Percentiles rank a stretch among this genome's conserved stretches.
Conservation (phyloP, 2,888 invertebrate species). For the Thymelicus acteon region DNA sequence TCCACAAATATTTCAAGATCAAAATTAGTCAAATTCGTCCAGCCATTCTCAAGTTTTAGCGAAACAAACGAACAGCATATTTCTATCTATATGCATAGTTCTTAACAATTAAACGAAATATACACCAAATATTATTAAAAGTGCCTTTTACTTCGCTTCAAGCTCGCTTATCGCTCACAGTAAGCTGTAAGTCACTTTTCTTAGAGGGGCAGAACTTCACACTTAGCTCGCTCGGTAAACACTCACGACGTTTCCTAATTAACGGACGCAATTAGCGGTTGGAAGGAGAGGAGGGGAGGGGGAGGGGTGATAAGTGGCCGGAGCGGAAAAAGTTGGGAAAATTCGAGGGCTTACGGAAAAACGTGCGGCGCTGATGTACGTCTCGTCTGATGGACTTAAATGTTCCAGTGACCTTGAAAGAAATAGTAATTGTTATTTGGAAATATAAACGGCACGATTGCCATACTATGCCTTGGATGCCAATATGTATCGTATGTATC, state of each 20-base stretch:
- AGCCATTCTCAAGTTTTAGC: no score
- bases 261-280: slow-evolving; percentile 85
- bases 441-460: not conserved
- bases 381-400: slow-evolving; percentile 22
- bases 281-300: slow-evolving; percentile 69
- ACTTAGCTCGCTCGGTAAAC: slow-evolving; percentile 83
- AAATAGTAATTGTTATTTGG: not conserved
- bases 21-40: no score
- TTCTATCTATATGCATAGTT: no score
- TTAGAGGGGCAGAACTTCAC: slow-evolving; percentile 79
- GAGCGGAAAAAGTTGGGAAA: slow-evolving; percentile 79
- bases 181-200: slow-evolving; percentile 1
- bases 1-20: no score
- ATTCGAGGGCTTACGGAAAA: slow-evolving; percentile 62
- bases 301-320: slow-evolving; percentile 72
- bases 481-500: no score
- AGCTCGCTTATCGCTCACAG: not conserved
- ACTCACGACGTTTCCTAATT: slow-evolving; percentile 85
- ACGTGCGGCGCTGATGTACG: slow-evolving; percentile 38
- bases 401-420: slow-evolving; percentile 21
- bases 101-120: no score
- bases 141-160: not conserved
- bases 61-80: no score
- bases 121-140: no score
- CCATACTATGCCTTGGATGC: no score